Evolutionary conservation across 2,797 vertebrate species (phyloP), one percentile per base, ranked within the genome.

Genomic region (Botia almorhae): DNA sequence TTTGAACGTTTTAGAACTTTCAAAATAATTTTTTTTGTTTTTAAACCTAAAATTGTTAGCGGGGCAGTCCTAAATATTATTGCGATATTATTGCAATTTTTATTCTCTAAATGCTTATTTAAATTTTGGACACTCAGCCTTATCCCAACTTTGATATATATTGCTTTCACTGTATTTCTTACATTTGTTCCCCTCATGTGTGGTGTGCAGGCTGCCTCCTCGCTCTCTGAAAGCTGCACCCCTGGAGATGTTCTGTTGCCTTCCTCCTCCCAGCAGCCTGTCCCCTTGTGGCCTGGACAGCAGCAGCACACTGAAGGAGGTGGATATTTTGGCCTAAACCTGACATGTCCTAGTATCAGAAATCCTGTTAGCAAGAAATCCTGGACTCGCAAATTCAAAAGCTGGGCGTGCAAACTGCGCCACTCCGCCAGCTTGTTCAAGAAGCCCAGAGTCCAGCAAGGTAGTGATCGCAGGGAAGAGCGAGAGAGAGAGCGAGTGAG

Each of bases 261-360:
- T 76, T 71, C 90, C 88, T 85, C 84, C 89, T 94, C 91, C 91
- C 94, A 94, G 92, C 92, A 91, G 82, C 93, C 87, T 83, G 90
- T 92, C 89, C 93, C 90, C 82, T 87, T 91, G 83, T 87, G 89
- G 88, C 90, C 92, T 21, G 91, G 93, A 95, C 90, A 93, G 87
- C 93, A 94, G 86, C 91, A 94, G 90, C 95, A 95, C 88, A 94
- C 93, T 94, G 94, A 93, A 95, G 95, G 95, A 98, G 96, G 96
- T 98, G 96, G 96, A 97, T 98, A 97, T 97, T 96, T 96, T 97
- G 96, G 95, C 96, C 96, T 97, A 97, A 96, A 96, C 95, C 96
- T 96, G 96, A 96, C 96, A 96, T 97, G 96, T 97, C 96, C 96
- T 97, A 97, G 95, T 97, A 96, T 97, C 95, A 97, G 93, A 96